Conservation (phyloP, 2,113 vertebrate genomes). For the Muntiacus reevesi region DNA sequence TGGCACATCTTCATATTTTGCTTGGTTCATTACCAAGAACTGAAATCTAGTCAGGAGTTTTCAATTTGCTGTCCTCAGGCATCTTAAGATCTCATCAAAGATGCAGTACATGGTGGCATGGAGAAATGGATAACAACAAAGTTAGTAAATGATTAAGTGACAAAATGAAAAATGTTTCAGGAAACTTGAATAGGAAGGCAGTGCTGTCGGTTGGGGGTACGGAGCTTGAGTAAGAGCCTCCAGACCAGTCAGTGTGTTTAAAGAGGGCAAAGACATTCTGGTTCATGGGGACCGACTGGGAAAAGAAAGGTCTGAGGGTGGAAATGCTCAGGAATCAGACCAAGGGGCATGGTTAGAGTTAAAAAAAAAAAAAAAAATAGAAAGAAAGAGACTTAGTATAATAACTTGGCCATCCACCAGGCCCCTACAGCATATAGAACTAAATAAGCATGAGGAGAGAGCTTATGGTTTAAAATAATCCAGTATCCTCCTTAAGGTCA, state of each 20-base stretch:
- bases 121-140: background rate
- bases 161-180: conserved; percentile 1
- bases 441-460: background rate
- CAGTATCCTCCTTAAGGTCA: background rate
- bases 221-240: fast-evolving
- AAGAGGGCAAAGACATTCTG: background rate
- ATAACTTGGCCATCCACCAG: background rate
- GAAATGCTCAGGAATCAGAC: background rate
- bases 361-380: background rate
- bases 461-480: background rate
- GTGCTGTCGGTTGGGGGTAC: background rate
- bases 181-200: background rate
- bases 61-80: background rate
- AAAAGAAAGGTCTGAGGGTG: background rate
- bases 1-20: background rate
- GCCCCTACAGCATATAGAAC: background rate
- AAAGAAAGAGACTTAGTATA: background rate
- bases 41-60: background rate
- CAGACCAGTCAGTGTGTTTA: background rate
- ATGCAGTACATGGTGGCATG: background rate
- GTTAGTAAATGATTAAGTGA: background rate
- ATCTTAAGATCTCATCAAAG: background rate
- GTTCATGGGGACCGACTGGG: background rate
- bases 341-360: background rate
- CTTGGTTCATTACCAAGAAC: background rate